Evolutionary conservation across 2,113 vertebrate species (phyloP).

Genomic region (Formicarius rufipectus): DNA sequence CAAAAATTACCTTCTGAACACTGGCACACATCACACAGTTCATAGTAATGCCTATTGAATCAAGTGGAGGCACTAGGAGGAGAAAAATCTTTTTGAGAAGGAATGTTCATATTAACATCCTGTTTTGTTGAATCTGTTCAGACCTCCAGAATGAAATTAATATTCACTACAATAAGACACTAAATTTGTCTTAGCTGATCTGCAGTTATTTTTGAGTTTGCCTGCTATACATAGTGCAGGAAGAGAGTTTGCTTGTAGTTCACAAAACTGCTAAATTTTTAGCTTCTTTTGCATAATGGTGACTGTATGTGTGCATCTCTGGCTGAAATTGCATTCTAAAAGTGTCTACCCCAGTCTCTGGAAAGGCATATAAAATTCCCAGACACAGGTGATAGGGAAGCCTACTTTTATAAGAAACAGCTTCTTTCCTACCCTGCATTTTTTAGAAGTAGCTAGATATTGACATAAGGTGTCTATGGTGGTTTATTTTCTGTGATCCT

Average conservation of each 20-base stretch:
- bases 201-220: background rate
- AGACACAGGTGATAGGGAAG: background rate
- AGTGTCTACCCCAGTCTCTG: background rate
- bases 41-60: background rate
- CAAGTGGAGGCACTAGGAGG: background rate
- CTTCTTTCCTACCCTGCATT: background rate
- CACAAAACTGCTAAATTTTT: background rate
- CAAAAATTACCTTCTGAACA: background rate
- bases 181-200: background rate
- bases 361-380: background rate
- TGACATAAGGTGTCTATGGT: background rate
- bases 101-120: background rate
- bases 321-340: background rate
- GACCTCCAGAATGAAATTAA: background rate
- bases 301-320: background rate
- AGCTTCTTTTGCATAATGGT: background rate
- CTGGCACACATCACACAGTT: background rate
- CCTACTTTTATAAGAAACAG: background rate
- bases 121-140: background rate
- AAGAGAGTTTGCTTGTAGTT: background rate
- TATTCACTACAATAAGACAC: no score
- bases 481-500: background rate
- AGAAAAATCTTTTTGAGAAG: background rate
- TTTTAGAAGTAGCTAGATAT: background rate
- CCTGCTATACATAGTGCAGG: background rate